phyloP scores from a whole-genome alignment of 2,113 vertebrate genomes.

The Vulpes vulpes region DNA sequence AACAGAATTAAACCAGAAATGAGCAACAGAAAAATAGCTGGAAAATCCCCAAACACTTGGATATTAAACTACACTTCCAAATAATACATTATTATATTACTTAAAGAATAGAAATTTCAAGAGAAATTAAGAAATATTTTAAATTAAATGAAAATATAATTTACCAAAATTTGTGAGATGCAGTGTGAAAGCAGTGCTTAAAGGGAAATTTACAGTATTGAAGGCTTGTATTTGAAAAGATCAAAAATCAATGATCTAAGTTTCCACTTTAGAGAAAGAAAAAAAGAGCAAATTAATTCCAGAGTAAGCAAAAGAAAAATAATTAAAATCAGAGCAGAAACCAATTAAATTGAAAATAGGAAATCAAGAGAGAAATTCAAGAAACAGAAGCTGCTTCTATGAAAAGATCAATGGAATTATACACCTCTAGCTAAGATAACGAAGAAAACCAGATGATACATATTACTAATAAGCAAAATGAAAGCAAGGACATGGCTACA shows the following conservation, averaged over 20 bases:
- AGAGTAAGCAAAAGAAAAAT: not conserved
- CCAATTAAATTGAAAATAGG: not conserved
- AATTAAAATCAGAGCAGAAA: not conserved
- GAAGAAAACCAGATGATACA: not conserved
- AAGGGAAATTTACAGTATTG: not conserved
- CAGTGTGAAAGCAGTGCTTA: not conserved
- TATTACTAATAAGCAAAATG: not conserved
- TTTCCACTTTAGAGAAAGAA: not conserved
- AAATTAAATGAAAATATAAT: not conserved
- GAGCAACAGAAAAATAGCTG: not conserved
- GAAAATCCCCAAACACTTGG: not conserved
- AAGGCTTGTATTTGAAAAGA: not conserved
- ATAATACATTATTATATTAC: not conserved
- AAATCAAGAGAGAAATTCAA: not conserved
- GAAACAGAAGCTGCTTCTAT: not conserved
- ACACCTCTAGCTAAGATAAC: not conserved
- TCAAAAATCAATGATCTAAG: not conserved
- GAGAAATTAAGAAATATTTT: slow-evolving; percentile 4
- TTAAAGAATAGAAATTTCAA: not conserved
- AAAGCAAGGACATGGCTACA: not conserved
- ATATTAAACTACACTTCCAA: not conserved
- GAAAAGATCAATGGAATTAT: not conserved
- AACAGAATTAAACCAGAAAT: not conserved
- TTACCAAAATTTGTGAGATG: not conserved
- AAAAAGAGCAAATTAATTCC: not conserved